Conservation (phyloP, 2,888 invertebrate genomes). For the Hydrotaea cyrtoneurina region DNA sequence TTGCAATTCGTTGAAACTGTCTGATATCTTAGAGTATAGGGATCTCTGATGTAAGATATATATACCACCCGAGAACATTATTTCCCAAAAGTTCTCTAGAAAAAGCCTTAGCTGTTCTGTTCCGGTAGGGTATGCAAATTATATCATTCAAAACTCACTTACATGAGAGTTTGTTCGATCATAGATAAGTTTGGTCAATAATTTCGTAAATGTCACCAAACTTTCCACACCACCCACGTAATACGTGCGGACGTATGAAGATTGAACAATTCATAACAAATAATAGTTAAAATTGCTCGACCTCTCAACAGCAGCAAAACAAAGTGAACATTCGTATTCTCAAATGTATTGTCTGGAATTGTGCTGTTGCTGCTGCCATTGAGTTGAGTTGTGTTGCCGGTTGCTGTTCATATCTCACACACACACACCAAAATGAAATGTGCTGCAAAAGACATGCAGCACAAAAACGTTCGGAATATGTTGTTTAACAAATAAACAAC, state of each 20-base stretch:
- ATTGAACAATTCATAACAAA: conserved; percentile 60
- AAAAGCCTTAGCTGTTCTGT: no score
- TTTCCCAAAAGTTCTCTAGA: no score
- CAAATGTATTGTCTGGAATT: conserved; percentile 37
- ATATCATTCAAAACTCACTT: no score
- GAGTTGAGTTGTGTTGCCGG: neutral
- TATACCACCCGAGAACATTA: no score
- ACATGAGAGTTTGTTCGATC: no score
- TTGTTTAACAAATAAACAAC: conserved; percentile 65
- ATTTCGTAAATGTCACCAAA: no score
- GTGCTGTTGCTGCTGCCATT: neutral
- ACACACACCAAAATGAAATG: conserved; percentile 28
- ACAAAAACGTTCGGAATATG: conserved; percentile 38
- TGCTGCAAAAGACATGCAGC: conserved; percentile 53
- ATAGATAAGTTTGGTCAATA: no score
- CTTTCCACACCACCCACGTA: no score
- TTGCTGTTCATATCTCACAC: conserved; percentile 11
- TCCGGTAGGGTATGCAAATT: no score
- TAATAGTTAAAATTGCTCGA: conserved; percentile 51
- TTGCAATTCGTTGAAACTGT: no score
- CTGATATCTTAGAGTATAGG: no score
- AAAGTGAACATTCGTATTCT: conserved; percentile 52
- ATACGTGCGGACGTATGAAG: neutral
- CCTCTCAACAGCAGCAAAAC: conserved; percentile 28
- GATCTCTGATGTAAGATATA: no score